These are phyloP conservation scores for Agrochola lychnidis DNA, from an alignment of 2,888 invertebrate species.

Conservation along the genomic window DNA sequence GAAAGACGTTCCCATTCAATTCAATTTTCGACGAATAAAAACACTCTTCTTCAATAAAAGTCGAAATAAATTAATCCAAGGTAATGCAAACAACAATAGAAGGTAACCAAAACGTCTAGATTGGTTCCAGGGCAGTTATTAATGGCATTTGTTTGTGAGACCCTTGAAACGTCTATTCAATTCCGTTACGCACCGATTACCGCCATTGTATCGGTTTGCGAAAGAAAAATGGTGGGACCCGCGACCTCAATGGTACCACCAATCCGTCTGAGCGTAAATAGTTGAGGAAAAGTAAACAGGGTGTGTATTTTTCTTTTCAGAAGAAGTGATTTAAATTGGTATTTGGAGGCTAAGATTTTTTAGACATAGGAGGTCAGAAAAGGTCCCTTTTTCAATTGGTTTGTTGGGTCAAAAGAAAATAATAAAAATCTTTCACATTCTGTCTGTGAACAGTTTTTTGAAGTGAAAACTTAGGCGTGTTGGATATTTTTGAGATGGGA, in stretches of 20 bases:
- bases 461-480: too few species aligned
- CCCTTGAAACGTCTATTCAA: slow-evolving; percentile 65
- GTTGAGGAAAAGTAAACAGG: slow-evolving; percentile 28
- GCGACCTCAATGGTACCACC: slow-evolving; percentile 29
- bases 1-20: slow-evolving; percentile 15
- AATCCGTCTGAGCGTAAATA: slow-evolving; percentile 43
- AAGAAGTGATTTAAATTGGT: background rate
- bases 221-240: slow-evolving; percentile 56
- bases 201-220: slow-evolving; percentile 37
- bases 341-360: background rate
- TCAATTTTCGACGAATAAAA: slow-evolving; percentile 6
- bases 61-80: slow-evolving; percentile 53
- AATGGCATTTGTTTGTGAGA: slow-evolving; percentile 67
- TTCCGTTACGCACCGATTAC: slow-evolving; percentile 62
- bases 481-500: too few species aligned
- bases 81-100: slow-evolving; percentile 57
- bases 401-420: background rate
- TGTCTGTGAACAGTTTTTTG: too few species aligned
- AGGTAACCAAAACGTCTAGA: slow-evolving; percentile 46
- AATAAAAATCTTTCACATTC: background rate
- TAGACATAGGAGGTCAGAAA: background rate
- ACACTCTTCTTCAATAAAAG: slow-evolving; percentile 31
- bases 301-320: slow-evolving; percentile 9
- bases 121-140: slow-evolving; percentile 62
- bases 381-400: background rate